Base-by-base conservation (phyloP, 2,113 vertebrate genomes). In the Microcebus ravelobensis region DNA sequence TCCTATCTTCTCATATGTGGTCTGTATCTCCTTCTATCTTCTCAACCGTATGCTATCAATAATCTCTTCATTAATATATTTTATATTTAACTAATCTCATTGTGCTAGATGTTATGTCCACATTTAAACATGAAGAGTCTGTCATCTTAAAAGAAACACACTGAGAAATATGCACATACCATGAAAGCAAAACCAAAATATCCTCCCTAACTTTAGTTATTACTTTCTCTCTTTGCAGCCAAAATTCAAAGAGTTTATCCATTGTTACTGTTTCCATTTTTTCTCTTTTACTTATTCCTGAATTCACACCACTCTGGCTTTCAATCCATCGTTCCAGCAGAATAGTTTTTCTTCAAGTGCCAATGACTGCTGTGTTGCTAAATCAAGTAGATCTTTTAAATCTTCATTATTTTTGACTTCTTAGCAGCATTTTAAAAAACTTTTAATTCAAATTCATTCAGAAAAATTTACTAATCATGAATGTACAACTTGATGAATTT, bases 111-210 rank as follows among this genome's bases (percentile, higher is more conserved):
- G 89, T 36, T 89, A 48, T 97, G 6, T 73, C 29, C 27, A 70
- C 21, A 48, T 82, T 92, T 96, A 86, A 87, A 65, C 39, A 39
- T 70, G 20, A 71, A 68, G 90, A 95, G 3, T 45, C 50, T 88
- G 25, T 76, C 27, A 48, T 85, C 55, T 61, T 87, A 65, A 94
- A 89, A 84, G 61, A 95, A 95, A 87, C 36, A 63, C 50, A 71
- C 6, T 20, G 36, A 34, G 6, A 68, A 14, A 74, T 12, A 87
- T 5, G n/a, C 9, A n/a, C 27, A 61, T 11, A 42, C 27, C 18
- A 45, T 84, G 55, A 91, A 82, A 83, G 52, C 34, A 95, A 87
- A 91, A 57, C 5, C 45, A 82, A 81, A 87, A 85, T 50, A 50
- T 82, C 13, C 18, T 87, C 31, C 25, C 10, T 42, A 15, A 86